Conservation (phyloP, 2,888 invertebrate genomes). For the Saturnia japonica region DNA sequence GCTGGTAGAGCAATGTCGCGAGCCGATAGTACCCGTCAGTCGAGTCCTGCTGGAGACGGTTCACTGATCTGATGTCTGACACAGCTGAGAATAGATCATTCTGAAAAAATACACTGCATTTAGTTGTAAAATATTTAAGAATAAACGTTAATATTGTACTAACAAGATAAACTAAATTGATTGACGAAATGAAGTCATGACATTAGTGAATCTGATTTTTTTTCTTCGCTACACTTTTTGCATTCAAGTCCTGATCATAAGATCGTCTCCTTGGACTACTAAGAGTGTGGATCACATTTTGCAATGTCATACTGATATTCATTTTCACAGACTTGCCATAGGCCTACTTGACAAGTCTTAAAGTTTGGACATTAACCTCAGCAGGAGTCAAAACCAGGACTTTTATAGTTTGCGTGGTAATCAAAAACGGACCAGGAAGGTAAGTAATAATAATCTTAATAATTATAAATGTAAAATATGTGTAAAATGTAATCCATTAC, state of each 20-base stretch:
- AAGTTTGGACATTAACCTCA: background rate
- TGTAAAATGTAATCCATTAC: too few species aligned
- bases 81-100: conserved; percentile 94
- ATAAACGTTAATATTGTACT: background rate
- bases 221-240: background rate
- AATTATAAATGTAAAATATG: too few species aligned
- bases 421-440: background rate
- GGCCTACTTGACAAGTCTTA: background rate
- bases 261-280: too few species aligned
- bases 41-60: conserved; percentile 95
- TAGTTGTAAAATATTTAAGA: too few species aligned
- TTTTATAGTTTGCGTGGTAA: background rate
- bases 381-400: background rate
- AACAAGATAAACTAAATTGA: background rate
- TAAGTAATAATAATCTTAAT: too few species aligned
- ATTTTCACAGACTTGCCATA: background rate
- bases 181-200: background rate
- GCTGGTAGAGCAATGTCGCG: conserved; percentile 91
- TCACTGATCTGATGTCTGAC: conserved; percentile 93
- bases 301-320: too few species aligned
- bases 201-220: too few species aligned
- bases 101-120: conserved; percentile 47
- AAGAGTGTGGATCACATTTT: too few species aligned
- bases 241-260: too few species aligned
- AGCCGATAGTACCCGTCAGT: conserved; percentile 92